Base-by-base conservation (phyloP, 1,140 invertebrate species). In the Armadillidium nasatum region DNA sequence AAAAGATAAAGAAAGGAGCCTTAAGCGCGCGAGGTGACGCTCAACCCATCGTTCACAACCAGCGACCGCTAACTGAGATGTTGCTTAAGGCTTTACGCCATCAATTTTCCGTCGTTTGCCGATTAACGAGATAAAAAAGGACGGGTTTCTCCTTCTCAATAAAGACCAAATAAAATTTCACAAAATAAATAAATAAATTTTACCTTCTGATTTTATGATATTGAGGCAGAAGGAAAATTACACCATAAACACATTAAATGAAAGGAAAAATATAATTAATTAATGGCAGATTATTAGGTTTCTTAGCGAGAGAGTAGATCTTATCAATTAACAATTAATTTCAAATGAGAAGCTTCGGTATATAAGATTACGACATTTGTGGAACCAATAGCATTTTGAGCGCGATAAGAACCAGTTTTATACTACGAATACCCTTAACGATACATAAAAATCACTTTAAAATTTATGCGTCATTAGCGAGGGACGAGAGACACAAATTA, bases 191-290 rank as follows among this genome's bases (percentile, higher is more conserved):
- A 33, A 33, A 33, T 33, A 33, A 33, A 33, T 33, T 33, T 33
- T 33, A 33, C 33, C 33, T 33, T 33, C 33, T 33, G 33, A 33
- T 33, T 33, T 33, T 33, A 33, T 6, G 33, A 33, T 33, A 33
- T 33, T 33, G 33, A 33, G 6, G 33, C 33, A 33, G 33, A 33
- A 33, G 33, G 33, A 33, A 33, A 33, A 33, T 33, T 33, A 60
- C 50, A 60, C 19, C 50, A 60, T 60, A 60, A 60, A 60, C 50
- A 60, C 50, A 60, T 60, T 60, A 60, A 33, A 60, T 19, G 50
- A 13, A 19, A 60, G 19, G 50, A 13, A 60, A 60, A 15, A 60
- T 60, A 60, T 60, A 60, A 60, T 60, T 60, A 60, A 60, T 60
- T 60, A 60, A 60, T 60, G 11, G 19, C 2, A 15, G 50, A 60